A percentile compares a stretch with the other conserved stretches of the same genome.
These are phyloP conservation scores for Babylonia areolata DNA, from an alignment of 1,140 invertebrate species.

Conservation along the genomic window DNA sequence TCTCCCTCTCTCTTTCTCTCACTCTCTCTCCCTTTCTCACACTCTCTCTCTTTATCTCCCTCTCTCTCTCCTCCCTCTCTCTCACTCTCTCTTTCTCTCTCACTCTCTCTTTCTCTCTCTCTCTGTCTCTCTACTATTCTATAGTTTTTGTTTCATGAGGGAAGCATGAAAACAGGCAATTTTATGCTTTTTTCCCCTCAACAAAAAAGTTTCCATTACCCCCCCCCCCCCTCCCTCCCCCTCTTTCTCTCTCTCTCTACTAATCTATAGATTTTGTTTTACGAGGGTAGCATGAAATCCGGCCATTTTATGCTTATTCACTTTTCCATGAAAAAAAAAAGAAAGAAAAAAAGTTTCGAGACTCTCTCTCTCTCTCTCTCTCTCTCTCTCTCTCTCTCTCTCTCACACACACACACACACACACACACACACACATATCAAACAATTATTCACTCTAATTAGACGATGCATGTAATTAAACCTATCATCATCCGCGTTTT, in stretches of 20 bases:
- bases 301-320: too few relatives aligned
- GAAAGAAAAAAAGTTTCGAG: not conserved
- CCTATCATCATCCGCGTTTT: too few relatives aligned
- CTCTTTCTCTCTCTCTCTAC: slow-evolving; percentile 24
- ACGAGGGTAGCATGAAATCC: too few relatives aligned
- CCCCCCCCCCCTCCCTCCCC: not conserved
- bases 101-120: slow-evolving; percentile 3
- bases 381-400: not conserved
- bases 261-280: not conserved
- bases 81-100: slow-evolving; percentile 19
- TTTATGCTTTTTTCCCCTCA: too few relatives aligned
- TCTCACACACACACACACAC: too few relatives aligned
- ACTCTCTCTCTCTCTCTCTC: not conserved
- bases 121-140: not conserved
- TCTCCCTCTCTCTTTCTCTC: not conserved
- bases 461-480: too few relatives aligned
- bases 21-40: not conserved
- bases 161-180: too few relatives aligned
- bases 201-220: too few relatives aligned
- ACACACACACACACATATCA: too few relatives aligned
- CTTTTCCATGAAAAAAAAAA: not conserved
- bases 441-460: too few relatives aligned
- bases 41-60: not conserved
- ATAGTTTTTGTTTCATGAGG: not conserved
- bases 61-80: not conserved